phyloP scores from a whole-genome alignment of 2,888 invertebrate species.

The Spatulosminthurus flaviceps region DNA sequence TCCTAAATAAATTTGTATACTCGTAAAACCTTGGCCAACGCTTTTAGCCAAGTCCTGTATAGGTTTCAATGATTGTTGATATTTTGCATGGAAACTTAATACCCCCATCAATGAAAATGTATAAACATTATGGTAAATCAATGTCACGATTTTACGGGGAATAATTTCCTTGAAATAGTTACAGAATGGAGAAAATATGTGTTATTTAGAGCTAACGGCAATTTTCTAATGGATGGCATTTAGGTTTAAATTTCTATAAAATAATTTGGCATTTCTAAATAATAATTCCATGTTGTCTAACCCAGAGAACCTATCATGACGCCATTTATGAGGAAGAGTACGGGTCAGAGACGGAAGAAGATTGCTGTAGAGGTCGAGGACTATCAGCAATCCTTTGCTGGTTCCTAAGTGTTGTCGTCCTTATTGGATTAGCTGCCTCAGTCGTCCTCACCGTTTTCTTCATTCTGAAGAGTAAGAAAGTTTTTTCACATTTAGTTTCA shows the following conservation, averaged over 20 bases:
- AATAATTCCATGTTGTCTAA: not conserved
- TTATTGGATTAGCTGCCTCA: slow-evolving; percentile 62
- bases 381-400: slow-evolving; percentile 62
- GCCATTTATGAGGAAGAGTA: slow-evolving; percentile 64
- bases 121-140: no score
- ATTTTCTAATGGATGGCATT: not conserved
- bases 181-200: no score
- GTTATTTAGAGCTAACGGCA: no score
- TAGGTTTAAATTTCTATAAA: not conserved
- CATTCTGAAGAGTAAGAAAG: slow-evolving; percentile 61
- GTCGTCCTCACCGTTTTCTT: slow-evolving; percentile 63
- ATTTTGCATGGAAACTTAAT: no score
- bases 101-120: no score
- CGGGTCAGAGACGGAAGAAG: slow-evolving; percentile 61
- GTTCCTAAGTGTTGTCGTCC: slow-evolving; percentile 63
- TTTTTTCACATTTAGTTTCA: not conserved
- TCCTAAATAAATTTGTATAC: no score
- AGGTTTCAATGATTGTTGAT: no score
- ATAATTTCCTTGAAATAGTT: no score
- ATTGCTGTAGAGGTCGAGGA: slow-evolving; percentile 58
- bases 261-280: no score
- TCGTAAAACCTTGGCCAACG: no score
- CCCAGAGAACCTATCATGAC: slow-evolving; percentile 58
- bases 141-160: no score
- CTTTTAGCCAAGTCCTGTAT: no score